Conservation (phyloP, 2,113 vertebrate genomes). For the Brachypteracias leptosomus region DNA sequence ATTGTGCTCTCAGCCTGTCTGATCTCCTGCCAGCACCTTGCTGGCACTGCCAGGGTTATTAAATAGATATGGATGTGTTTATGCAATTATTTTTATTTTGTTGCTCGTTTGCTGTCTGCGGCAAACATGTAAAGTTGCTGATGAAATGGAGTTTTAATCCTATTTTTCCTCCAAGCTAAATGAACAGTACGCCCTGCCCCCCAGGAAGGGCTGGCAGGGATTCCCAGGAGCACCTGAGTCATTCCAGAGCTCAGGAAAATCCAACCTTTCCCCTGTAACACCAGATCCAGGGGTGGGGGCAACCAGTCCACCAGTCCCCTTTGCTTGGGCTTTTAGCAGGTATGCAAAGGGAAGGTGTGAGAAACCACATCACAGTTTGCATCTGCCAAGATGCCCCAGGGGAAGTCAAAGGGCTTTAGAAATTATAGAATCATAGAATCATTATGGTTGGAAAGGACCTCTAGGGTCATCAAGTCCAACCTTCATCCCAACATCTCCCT, state of each 20-base stretch:
- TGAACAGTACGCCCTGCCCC: not conserved
- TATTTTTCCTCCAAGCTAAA: not conserved
- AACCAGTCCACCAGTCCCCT: not conserved
- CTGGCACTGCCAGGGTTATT: conserved; percentile 30
- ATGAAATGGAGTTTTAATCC: conserved; percentile 27
- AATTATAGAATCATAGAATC: too few relatives aligned
- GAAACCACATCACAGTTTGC: not conserved
- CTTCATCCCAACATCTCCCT: too few relatives aligned
- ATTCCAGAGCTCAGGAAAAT: not conserved
- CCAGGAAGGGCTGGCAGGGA: not conserved
- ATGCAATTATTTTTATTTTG: conserved; percentile 40
- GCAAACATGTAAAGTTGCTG: not conserved
- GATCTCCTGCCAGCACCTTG: conserved; percentile 34
- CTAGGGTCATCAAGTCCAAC: too few relatives aligned
- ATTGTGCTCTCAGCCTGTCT: not conserved
- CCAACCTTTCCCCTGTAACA: not conserved
- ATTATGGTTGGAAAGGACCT: too few relatives aligned
- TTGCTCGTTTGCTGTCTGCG: conserved; percentile 11
- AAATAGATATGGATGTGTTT: not conserved
- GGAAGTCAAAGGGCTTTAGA: not conserved
- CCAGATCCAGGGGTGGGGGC: not conserved
- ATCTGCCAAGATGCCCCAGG: not conserved
- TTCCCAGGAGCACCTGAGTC: conserved; percentile 18
- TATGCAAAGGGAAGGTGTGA: not conserved
- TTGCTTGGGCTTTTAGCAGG: not conserved